These are phyloP conservation scores for Suillia variegata DNA, from an alignment of 2,888 invertebrate species.

Conservation along the genomic window DNA sequence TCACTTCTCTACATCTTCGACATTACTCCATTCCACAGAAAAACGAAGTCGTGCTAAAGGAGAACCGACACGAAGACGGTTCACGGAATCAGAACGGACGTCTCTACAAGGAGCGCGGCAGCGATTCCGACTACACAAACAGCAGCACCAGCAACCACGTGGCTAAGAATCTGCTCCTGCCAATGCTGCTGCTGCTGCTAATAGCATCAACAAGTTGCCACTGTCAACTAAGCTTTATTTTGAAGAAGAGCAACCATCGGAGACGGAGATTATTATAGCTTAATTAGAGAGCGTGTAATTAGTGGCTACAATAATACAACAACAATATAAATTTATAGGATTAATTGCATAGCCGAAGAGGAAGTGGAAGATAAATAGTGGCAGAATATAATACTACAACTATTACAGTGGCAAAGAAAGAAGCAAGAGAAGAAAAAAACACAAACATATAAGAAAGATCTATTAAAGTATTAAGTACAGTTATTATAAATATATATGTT, in stretches of 20 bases:
- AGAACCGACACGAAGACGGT: conserved; percentile 58
- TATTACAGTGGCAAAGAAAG: conserved; percentile 7
- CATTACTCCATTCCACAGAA: conserved; percentile 37
- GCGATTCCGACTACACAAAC: conserved; percentile 43
- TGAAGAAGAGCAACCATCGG: neutral
- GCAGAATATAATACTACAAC: conserved; percentile 20
- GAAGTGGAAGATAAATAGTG: no score
- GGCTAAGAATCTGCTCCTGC: conserved; percentile 40
- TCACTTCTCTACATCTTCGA: neutral
- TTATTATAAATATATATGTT: no score
- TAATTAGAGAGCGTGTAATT: conserved; percentile 13
- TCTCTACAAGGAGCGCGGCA: conserved; percentile 54
- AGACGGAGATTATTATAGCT: conserved; percentile 12
- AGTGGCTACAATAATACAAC: neutral
- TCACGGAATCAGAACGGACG: conserved; percentile 59
- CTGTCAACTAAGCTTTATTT: conserved; percentile 8
- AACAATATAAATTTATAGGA: neutral
- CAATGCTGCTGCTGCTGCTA: conserved; percentile 40
- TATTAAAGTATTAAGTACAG: neutral
- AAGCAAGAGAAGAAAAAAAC: conserved; percentile 26
- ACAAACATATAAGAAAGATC: conserved; percentile 1
- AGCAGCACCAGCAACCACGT: conserved; percentile 25
- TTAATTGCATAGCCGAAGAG: no score
- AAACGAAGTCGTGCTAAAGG: conserved; percentile 55
- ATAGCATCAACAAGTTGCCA: conserved; percentile 25